These are phyloP conservation scores for Crossaster papposus DNA, from an alignment of 53 echinoderm and acorn worm species.

Conservation along the genomic window DNA sequence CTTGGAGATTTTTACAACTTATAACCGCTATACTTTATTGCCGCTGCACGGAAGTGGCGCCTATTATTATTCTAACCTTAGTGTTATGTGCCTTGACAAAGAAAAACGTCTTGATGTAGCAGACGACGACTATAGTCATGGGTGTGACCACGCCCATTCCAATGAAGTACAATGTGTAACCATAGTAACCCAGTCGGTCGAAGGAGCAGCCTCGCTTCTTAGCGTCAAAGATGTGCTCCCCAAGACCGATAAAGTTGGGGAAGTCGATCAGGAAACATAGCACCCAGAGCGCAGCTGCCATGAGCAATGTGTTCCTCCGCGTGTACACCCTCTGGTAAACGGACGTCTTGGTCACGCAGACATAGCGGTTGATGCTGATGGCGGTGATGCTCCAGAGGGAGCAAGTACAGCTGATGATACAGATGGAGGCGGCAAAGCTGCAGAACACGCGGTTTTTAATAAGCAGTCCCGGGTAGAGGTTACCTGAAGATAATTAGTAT, in stretches of 20 bases:
- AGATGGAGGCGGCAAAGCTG: slow-evolving; percentile 64
- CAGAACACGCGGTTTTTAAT: slow-evolving; percentile 41
- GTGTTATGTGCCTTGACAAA: slow-evolving; percentile 37
- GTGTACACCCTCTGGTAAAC: slow-evolving; percentile 67
- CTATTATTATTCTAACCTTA: neutral
- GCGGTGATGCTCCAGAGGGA: slow-evolving; percentile 81
- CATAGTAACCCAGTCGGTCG: slow-evolving; percentile 61
- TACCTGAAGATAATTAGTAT: slow-evolving; percentile 7
- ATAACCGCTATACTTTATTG: neutral
- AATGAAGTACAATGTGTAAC: slow-evolving; percentile 72
- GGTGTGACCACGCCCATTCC: slow-evolving; percentile 69
- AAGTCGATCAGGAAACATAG: slow-evolving; percentile 68
- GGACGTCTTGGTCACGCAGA: slow-evolving; percentile 56
- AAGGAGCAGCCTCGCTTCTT: slow-evolving; percentile 78
- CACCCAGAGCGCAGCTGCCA: slow-evolving; percentile 64
- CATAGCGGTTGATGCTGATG: slow-evolving; percentile 79
- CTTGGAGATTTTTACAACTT: too few species aligned
- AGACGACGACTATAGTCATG: slow-evolving; percentile 59
- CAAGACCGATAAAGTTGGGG: slow-evolving; percentile 70
- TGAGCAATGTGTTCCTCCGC: slow-evolving; percentile 61
- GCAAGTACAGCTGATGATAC: slow-evolving; percentile 76
- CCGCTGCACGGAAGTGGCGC: neutral
- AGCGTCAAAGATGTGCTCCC: slow-evolving; percentile 66
- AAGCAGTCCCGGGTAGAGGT: slow-evolving; percentile 41
- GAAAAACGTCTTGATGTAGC: slow-evolving; percentile 64